phyloP scores from a whole-genome alignment of 2,113 vertebrate species.

The Saccopteryx bilineata region DNA sequence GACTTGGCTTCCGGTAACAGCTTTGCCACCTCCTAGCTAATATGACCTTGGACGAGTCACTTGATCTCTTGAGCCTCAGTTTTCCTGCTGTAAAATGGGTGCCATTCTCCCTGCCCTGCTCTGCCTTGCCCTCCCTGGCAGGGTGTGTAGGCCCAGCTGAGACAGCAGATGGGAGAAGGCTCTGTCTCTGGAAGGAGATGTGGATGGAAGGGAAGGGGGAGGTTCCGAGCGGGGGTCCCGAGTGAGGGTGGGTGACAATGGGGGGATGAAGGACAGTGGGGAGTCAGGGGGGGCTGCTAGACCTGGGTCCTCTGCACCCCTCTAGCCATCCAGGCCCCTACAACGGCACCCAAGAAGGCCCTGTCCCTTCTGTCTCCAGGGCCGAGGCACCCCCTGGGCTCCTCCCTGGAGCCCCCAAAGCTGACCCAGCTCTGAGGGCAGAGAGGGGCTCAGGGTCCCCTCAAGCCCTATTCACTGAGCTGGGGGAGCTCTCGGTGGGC shows the following conservation, averaged over 20 bases:
- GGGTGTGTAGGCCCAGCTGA: neutral
- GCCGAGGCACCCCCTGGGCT: neutral
- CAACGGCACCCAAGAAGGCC: neutral
- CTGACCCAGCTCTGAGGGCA: neutral
- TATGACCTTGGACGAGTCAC: neutral
- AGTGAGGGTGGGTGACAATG: constrained; percentile 9
- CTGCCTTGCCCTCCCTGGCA: neutral
- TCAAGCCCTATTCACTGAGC: neutral
- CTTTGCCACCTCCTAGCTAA: neutral
- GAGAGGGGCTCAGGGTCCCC: constrained; percentile 31
- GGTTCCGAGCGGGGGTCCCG: neutral
- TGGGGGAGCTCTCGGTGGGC: neutral
- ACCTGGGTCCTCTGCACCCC: constrained; percentile 78
- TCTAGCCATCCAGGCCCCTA: neutral
- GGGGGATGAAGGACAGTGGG: constrained; percentile 61
- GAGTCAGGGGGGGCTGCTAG: constrained; percentile 82
- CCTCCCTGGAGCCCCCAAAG: neutral
- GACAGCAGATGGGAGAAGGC: neutral
- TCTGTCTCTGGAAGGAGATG: constrained; percentile 57
- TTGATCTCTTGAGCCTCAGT: neutral
- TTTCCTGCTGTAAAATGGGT: neutral
- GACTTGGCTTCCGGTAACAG: constrained; percentile 3
- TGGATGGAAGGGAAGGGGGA: constrained; percentile 62
- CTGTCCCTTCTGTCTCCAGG: neutral
- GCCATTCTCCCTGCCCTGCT: neutral